phyloP scores from a whole-genome alignment of 1,140 invertebrate genomes.

The Carcinoscorpius rotundicauda region DNA sequence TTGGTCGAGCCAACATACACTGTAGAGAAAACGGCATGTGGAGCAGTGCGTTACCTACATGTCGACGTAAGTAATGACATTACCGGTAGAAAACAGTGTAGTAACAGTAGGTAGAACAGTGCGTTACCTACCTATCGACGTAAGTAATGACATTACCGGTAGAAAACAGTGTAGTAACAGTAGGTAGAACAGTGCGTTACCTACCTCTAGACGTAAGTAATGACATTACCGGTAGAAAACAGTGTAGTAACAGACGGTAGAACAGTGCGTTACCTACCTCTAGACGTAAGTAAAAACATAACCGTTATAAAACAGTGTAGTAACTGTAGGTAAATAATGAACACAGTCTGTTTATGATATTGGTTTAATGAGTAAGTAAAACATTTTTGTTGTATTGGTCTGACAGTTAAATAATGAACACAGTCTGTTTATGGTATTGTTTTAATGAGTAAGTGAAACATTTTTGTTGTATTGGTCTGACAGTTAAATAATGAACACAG shows the following conservation, averaged over 20 bases:
- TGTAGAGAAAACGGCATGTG: constrained; percentile 73
- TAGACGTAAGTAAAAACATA: constrained; percentile 29
- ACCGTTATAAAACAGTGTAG: background rate
- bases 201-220: constrained; percentile 33
- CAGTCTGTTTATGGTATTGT: too few species aligned
- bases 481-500: too few species aligned
- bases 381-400: too few species aligned
- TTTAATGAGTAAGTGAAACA: too few species aligned
- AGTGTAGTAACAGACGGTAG: background rate
- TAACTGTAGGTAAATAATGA: background rate
- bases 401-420: too few species aligned
- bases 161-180: background rate
- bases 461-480: too few species aligned
- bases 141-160: constrained; percentile 24
- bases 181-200: constrained; percentile 18
- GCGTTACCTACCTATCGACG: constrained; percentile 31
- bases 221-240: background rate
- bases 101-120: background rate
- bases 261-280: constrained; percentile 29
- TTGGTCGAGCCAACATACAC: constrained; percentile 64
- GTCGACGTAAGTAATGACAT: constrained; percentile 30
- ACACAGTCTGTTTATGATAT: too few species aligned
- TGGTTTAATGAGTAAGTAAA: too few species aligned
- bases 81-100: background rate
- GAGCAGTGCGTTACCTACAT: constrained; percentile 35